A percentile compares a stretch with the other conserved stretches of the same genome.
phyloP scores from a whole-genome alignment of 2,113 vertebrate genomes.

The Cathartes aura region DNA sequence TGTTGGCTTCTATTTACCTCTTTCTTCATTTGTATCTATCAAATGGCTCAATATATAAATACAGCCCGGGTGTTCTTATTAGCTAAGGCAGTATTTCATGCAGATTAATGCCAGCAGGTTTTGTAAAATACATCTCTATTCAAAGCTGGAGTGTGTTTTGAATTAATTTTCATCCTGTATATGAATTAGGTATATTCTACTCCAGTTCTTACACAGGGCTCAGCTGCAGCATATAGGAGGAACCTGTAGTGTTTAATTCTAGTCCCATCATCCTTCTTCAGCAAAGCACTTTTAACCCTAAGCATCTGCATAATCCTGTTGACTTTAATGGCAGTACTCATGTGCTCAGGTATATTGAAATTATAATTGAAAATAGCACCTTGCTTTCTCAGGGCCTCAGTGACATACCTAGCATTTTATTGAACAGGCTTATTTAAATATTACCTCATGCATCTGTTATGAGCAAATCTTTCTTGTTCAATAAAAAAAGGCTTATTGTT shows the following conservation, averaged over 20 bases:
- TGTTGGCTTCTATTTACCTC: conserved; percentile 50
- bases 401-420: neutral
- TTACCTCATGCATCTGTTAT: conserved; percentile 21
- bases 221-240: neutral
- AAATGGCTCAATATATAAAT: conserved; percentile 62
- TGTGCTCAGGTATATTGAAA: neutral
- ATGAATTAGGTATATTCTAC: conserved; percentile 49
- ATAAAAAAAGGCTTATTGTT: conserved; percentile 30
- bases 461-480: conserved; percentile 29
- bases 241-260: neutral
- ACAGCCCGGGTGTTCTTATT: conserved; percentile 73
- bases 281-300: conserved; percentile 30
- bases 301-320: neutral
- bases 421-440: conserved; percentile 31
- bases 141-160: conserved; percentile 64
- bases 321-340: conserved; percentile 26
- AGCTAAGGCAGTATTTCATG: conserved; percentile 72
- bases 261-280: neutral
- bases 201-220: neutral
- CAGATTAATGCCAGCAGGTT: conserved; percentile 71
- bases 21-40: conserved; percentile 71
- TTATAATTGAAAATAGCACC: conserved; percentile 37
- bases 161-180: conserved; percentile 60
- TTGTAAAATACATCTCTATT: conserved; percentile 74
- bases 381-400: neutral